These are phyloP conservation scores for Anagrus nilaparvatae DNA, from an alignment of 1,140 invertebrate species.

Conservation along the genomic window DNA sequence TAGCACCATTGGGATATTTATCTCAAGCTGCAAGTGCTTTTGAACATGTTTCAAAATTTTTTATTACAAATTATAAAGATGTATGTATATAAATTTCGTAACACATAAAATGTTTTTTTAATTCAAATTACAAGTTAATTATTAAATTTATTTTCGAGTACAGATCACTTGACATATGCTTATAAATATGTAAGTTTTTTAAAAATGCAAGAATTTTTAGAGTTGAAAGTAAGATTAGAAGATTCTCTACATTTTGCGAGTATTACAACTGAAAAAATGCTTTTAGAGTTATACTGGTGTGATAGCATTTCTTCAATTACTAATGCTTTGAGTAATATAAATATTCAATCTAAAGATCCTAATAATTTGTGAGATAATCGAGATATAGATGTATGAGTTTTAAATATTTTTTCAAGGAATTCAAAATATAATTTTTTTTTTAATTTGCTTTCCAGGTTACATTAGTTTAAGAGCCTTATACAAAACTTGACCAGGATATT, in stretches of 20 bases:
- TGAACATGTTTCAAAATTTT: constrained; percentile 71
- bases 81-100: constrained; percentile 44
- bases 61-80: constrained; percentile 78
- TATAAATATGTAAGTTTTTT: constrained; percentile 91
- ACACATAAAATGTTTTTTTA: too few relatives aligned
- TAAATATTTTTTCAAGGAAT: too few relatives aligned
- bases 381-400: constrained; percentile 44
- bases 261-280: constrained; percentile 65
- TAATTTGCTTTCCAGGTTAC: constrained; percentile 36
- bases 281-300: constrained; percentile 61
- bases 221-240: constrained; percentile 69
- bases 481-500: constrained; percentile 22
- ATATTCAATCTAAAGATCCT: constrained; percentile 46
- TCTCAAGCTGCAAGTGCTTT: constrained; percentile 52
- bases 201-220: constrained; percentile 83
- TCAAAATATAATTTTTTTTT: too few relatives aligned
- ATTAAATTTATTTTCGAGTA: constrained; percentile 64
- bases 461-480: constrained; percentile 34
- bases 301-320: constrained; percentile 28
- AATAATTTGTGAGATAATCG: constrained; percentile 50
- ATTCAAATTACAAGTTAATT: too few relatives aligned
- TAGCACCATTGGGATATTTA: constrained; percentile 59
- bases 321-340: constrained; percentile 37
- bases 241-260: constrained; percentile 73
- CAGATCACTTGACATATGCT: constrained; percentile 82